Evolutionary conservation across 2,113 vertebrate genomes (phyloP).

Genomic region (Elachura formosa): DNA sequence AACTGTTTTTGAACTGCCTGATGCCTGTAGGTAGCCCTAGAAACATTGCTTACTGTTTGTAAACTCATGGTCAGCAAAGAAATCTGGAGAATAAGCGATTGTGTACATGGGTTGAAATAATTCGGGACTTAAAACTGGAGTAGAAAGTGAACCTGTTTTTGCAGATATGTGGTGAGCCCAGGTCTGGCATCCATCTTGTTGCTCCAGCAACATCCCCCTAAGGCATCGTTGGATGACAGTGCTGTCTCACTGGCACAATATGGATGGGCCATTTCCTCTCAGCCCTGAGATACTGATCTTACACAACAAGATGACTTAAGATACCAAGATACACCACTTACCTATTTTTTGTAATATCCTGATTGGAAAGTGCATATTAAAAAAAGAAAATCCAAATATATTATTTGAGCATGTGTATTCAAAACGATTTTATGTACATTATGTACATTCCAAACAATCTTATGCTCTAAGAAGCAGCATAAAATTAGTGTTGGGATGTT

Average conservation of each 20-base stretch:
- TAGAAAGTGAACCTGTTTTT: background rate
- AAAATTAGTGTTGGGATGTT: background rate
- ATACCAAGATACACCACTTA: background rate
- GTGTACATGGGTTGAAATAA: background rate
- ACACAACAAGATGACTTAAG: background rate
- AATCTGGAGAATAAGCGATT: background rate
- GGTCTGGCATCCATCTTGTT: background rate
- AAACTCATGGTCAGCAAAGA: background rate
- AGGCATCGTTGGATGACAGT: background rate
- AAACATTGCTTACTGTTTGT: background rate
- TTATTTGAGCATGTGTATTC: no score
- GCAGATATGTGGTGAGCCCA: background rate
- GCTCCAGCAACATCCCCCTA: background rate
- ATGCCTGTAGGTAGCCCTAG: background rate
- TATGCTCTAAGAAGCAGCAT: background rate
- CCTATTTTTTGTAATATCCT: background rate
- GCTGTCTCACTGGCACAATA: background rate
- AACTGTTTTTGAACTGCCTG: background rate
- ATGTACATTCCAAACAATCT: background rate
- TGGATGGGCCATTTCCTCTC: background rate
- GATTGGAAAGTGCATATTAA: background rate
- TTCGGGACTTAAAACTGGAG: background rate
- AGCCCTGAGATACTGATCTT: accelerated
- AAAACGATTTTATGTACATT: no score
- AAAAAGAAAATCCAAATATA: background rate